These are phyloP conservation scores for Hypercompe scribonia DNA, from an alignment of 2,888 invertebrate species.

Conservation along the genomic window DNA sequence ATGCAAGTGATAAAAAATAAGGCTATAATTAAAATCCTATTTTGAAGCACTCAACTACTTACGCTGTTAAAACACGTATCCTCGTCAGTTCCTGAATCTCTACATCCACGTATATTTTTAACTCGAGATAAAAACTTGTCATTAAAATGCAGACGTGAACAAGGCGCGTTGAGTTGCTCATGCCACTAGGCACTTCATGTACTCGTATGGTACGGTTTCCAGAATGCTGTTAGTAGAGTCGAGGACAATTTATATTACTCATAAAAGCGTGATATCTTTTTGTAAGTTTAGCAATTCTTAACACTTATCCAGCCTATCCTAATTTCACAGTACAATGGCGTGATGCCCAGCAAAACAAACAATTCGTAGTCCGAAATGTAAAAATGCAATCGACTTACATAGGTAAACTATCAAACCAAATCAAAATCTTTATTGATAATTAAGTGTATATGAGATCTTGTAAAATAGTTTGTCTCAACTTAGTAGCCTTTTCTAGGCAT, in stretches of 20 bases:
- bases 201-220: not conserved
- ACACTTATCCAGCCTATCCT: not conserved
- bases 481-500: no score
- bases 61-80: not conserved
- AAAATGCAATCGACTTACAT: no score
- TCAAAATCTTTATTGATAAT: no score
- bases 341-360: not conserved
- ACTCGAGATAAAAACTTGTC: constrained; percentile 44
- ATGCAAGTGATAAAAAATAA: not conserved
- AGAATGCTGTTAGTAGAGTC: not conserved
- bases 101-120: constrained; percentile 20
- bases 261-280: not conserved
- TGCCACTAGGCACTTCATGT: constrained; percentile 24
- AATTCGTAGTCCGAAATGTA: not conserved
- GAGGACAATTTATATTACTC: not conserved
- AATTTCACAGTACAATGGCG: not conserved
- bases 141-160: constrained; percentile 26
- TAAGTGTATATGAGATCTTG: no score
- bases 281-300: not conserved
- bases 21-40: not conserved
- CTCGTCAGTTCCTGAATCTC: constrained; percentile 11
- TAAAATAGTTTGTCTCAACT: no score
- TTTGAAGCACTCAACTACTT: not conserved
- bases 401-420: no score
- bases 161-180: constrained; percentile 24